Evolutionary conservation across 2,888 invertebrate species (phyloP), one percentile per base, ranked within the genome.

Genomic region (Yponomeuta evonymella): DNA sequence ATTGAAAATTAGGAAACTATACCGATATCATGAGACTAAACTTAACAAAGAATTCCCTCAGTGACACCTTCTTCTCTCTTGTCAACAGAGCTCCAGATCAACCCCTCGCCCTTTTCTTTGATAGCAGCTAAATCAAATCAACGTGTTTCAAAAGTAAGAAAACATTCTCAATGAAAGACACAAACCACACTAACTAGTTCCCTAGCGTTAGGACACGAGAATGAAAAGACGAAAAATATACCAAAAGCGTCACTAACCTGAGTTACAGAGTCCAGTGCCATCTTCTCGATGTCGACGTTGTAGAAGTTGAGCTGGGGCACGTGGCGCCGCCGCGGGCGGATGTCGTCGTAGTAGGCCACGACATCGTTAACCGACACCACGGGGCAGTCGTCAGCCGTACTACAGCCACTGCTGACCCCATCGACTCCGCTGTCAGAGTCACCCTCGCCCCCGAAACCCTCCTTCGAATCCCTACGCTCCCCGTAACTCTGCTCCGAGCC

Each of bases 371-470:
- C 90, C 2, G 92, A 92, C 77, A 93, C 93, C 76, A 93, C 93
- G 23, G 92, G 92, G 78, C 94, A 93, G 80, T 93, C 92, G 72
- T 94, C 94, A 64, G 88, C 93, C 63, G 93, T 87, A 78, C 93
- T 93, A 76, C 94, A 94, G 10, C 94, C 93, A 76, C 91, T 91
- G 83, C 93, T 93, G 71, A 93, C 92, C 71, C 94, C 94, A 72
- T 93, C 93, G 77, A 94, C 94, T 68, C 93, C 93, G 75, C 92
- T 89, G 76, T 94, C 94, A 68, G 90, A 90, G 75, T 91, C 92
- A 15, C 88, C 88, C 72, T 91, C 90, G 23, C 89, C 89, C 4
- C 89, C 86, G 72, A 88, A 89, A 1, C 90, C 89, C 74, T 90
- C 90, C 77, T 90, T 90, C 4, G 90, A 90, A 74, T 90, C 90